Conservation (phyloP, 2,113 vertebrate species). For the Canis aureus region DNA sequence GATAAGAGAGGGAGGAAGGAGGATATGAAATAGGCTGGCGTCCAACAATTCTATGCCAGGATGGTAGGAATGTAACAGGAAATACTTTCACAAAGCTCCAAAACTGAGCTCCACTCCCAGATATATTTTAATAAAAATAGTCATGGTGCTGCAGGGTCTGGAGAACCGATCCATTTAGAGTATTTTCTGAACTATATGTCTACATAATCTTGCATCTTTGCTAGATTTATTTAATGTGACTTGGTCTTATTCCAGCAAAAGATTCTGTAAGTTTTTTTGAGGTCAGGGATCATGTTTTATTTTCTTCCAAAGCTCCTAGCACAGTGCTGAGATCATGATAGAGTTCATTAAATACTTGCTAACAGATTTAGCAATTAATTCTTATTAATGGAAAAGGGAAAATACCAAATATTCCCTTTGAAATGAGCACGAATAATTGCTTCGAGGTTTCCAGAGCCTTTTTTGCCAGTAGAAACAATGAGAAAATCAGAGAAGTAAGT, state of each 20-base stretch:
- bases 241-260: constrained; percentile 46
- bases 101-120: not conserved
- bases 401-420: constrained; percentile 45
- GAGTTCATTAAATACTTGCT: constrained; percentile 42
- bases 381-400: not conserved
- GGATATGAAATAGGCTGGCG: not conserved
- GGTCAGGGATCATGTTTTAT: constrained; percentile 29
- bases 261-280: constrained; percentile 20
- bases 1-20: constrained; percentile 34
- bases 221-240: constrained; percentile 53
- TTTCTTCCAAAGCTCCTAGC: constrained; percentile 45
- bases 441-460: not conserved
- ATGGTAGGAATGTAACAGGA: not conserved
- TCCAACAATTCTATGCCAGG: not conserved
- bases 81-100: constrained; percentile 9
- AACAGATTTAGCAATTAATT: constrained; percentile 49
- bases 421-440: not conserved
- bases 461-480: not conserved
- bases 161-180: not conserved
- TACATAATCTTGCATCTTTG: not conserved
- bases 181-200: not conserved
- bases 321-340: constrained; percentile 25
- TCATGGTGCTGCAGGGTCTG: not conserved
- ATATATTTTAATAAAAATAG: not conserved
- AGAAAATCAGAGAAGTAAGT: constrained; percentile 25